Percentiles rank a stretch among this genome's conserved stretches.
These are phyloP conservation scores for Plebejus argus DNA, from an alignment of 2,888 invertebrate species.

Conservation along the genomic window DNA sequence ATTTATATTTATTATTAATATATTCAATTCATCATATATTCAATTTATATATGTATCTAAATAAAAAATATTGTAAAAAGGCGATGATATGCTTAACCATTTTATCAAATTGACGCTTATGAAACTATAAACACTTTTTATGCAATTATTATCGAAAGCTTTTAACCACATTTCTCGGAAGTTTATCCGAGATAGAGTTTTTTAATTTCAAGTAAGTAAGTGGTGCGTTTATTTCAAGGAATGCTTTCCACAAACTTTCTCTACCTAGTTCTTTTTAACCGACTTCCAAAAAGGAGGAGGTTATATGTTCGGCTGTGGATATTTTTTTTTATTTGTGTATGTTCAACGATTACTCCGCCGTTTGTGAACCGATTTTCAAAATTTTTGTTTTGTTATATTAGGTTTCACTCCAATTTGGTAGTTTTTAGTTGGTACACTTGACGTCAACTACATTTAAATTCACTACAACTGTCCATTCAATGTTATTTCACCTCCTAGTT, in stretches of 20 bases:
- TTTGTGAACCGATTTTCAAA: too few relatives aligned
- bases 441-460: slow-evolving; percentile 5
- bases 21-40: too few relatives aligned
- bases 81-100: neutral
- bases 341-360: too few relatives aligned
- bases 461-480: neutral
- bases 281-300: too few relatives aligned
- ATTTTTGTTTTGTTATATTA: too few relatives aligned
- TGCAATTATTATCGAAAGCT: neutral
- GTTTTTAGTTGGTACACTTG: neutral
- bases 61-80: neutral
- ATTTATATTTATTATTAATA: too few relatives aligned
- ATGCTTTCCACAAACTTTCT: neutral
- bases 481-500: neutral
- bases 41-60: too few relatives aligned
- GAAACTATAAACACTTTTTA: neutral
- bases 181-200: slow-evolving; percentile 5
- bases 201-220: neutral
- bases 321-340: too few relatives aligned
- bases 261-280: too few relatives aligned
- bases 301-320: too few relatives aligned
- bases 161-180: neutral
- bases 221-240: neutral
- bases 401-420: too few relatives aligned
- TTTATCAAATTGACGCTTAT: too few relatives aligned